phyloP scores from a whole-genome alignment of 2,797 vertebrate genomes.

The Alouatta caraya region DNA sequence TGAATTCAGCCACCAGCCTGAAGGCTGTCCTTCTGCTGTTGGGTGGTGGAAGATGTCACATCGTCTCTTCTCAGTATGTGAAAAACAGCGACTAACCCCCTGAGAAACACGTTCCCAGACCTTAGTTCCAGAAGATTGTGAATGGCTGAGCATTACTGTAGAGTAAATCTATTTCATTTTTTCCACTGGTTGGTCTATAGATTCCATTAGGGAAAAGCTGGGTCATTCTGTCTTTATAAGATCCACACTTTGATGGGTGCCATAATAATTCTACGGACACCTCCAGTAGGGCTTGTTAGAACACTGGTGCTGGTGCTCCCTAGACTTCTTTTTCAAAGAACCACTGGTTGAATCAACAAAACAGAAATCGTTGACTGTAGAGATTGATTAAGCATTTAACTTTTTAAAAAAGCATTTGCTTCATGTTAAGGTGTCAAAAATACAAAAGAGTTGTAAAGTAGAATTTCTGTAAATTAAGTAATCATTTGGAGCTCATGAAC shows the following conservation, averaged over 20 bases:
- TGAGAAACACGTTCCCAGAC: neutral
- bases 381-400: neutral
- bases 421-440: neutral
- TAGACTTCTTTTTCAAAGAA: neutral
- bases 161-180: neutral
- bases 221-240: neutral
- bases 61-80: neutral
- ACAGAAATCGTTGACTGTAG: neutral
- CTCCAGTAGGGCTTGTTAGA: neutral
- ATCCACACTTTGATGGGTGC: neutral
- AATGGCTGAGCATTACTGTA: neutral
- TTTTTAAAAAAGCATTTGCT: neutral
- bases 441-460: neutral
- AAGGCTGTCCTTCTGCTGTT: neutral
- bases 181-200: neutral
- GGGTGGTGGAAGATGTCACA: neutral
- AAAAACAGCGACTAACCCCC: neutral
- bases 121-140: neutral
- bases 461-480: neutral
- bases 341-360: neutral
- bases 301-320: neutral
- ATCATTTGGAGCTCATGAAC: neutral
- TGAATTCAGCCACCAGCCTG: conserved; percentile 19
- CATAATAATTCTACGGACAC: neutral
- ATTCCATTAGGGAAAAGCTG: neutral